Evolutionary conservation across 2,888 invertebrate genomes (phyloP).

Genomic region (Heliconius aoede): DNA sequence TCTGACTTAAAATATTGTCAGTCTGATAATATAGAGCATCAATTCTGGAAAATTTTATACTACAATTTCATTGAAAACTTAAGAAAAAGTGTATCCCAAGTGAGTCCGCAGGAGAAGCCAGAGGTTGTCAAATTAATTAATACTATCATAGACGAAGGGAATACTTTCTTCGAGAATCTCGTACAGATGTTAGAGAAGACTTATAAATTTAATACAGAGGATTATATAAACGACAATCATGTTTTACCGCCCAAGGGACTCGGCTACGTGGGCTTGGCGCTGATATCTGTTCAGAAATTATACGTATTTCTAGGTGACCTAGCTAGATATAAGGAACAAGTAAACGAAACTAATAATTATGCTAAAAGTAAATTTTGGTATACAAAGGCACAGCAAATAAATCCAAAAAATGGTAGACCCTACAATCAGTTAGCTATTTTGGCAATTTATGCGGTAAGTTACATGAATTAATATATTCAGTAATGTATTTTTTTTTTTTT

Average conservation of each 20-base stretch:
- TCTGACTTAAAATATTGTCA: conserved; percentile 94
- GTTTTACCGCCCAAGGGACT: conserved; percentile 85
- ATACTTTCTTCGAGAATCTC: conserved; percentile 89
- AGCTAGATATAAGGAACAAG: conserved; percentile 94
- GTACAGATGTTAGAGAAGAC: conserved; percentile 88
- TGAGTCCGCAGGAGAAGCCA: conserved; percentile 85
- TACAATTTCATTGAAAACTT: conserved; percentile 94
- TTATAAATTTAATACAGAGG: conserved; percentile 88
- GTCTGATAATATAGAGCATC: conserved; percentile 93
- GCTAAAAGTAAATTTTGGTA: conserved; percentile 91
- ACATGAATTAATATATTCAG: conserved; percentile 8
- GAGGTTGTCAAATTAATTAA: conserved; percentile 86
- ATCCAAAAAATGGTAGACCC: conserved; percentile 97
- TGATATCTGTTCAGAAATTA: conserved; percentile 94
- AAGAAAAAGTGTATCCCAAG: conserved; percentile 86
- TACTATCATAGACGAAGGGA: conserved; percentile 90
- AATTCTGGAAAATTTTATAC: conserved; percentile 95
- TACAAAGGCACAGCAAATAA: conserved; percentile 95
- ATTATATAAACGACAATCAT: conserved; percentile 84
- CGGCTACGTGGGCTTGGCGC: conserved; percentile 88
- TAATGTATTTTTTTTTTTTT: conserved; percentile 36
- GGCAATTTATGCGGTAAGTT: conserved; percentile 90
- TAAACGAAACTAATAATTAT: conserved; percentile 91
- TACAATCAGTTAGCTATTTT: conserved; percentile 97
- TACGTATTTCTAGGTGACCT: conserved; percentile 96